Base-by-base conservation (phyloP, 2,888 invertebrate species). In the Chironomus tentans region DNA sequence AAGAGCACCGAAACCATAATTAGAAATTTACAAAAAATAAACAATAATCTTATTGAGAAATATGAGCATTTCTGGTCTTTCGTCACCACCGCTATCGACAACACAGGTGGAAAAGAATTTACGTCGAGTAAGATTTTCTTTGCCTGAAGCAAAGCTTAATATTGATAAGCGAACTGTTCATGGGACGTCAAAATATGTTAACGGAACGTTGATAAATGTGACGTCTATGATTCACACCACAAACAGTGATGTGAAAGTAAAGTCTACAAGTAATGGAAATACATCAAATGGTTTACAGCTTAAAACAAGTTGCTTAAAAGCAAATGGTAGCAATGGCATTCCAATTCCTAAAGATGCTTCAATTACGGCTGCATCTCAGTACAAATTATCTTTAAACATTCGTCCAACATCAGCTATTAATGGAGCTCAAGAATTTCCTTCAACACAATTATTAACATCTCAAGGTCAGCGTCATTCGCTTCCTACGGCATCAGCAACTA, bases 181-280 rank as follows among this genome's bases (percentile, higher is more conserved):
- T 74, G 74, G 74, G 7, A 74, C 74, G 13, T n/a, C 22, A 21
- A 74, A 68, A 15, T 74, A 74, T 47, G 48, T 74, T 12, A 74
- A 74, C 22, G 74, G 74, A n/a, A 74, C 74, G n/a, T 28, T 74
- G 18, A 74, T 74, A 18, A 74, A 74, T 68, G 68, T 74, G 28
- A 74, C 68, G 12, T 74, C 74, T 6, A 22, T 68, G 18, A 68
- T 65, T 24, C 65, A 68, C 7, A 28, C 74, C 2, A 68, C 74
- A 18, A 47, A 18, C n/a, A 68, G n/a, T 24, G 74, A 74, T 18
- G 6, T 21, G 10, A 68, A 68, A 18, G 12, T 47, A 15, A 74
- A 68, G 15, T 13, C 65, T 3, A 47, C 24, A 38, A 24, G 28
- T 10, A 28, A 38, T 38, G 38, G 38, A 38, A 38, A 38, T 10